phyloP scores from a whole-genome alignment of 2,797 vertebrate genomes.

The Limnodromus scolopaceus region DNA sequence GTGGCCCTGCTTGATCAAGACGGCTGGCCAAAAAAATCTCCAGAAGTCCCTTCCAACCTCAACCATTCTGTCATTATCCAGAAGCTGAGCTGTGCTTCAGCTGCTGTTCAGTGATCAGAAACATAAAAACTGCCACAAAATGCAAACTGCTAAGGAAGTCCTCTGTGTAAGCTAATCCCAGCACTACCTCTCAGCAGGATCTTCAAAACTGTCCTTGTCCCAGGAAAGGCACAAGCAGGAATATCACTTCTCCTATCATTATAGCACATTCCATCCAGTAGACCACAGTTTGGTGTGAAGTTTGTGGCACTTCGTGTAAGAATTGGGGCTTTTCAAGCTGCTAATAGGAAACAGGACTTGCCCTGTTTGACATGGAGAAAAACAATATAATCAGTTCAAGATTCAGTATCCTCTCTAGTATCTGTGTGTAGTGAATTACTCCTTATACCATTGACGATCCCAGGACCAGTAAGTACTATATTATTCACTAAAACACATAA shows the following conservation, averaged over 20 bases:
- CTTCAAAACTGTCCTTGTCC: neutral
- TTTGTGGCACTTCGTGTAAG: neutral
- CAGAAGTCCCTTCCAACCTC: neutral
- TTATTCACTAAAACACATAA: neutral
- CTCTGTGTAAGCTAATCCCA: neutral
- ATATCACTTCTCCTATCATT: neutral
- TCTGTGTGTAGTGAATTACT: neutral
- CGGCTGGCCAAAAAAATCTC: accelerated
- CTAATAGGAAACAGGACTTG: neutral
- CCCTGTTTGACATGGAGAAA: neutral
- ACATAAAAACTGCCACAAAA: neutral
- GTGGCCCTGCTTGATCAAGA: neutral
- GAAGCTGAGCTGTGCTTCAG: neutral
- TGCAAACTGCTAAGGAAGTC: neutral
- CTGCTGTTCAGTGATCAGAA: neutral
- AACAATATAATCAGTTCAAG: neutral
- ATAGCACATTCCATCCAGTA: neutral
- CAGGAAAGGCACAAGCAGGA: neutral
- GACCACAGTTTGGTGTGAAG: neutral
- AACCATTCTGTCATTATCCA: neutral
- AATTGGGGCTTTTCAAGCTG: neutral
- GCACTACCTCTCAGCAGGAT: neutral
- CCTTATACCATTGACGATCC: neutral
- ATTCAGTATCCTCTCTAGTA: neutral
- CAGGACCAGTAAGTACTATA: neutral